Evolutionary conservation across 2,888 invertebrate species (phyloP).

Genomic region (Linnaemya vulpina): DNA sequence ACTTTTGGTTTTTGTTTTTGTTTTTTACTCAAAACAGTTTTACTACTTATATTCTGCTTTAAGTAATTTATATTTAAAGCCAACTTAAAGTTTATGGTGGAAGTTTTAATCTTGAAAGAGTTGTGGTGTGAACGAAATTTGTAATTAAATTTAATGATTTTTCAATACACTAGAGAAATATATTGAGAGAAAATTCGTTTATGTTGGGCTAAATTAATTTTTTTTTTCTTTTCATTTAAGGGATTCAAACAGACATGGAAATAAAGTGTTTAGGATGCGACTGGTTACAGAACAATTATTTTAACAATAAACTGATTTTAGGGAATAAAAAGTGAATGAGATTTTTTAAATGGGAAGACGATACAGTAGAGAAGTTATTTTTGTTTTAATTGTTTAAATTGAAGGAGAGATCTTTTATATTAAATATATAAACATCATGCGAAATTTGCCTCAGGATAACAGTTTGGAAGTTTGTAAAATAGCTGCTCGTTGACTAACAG

Average conservation of each 20-base stretch:
- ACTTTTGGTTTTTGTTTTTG: slow-evolving; percentile 20
- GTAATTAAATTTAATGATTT: slow-evolving; percentile 76
- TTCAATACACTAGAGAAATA: slow-evolving; percentile 72
- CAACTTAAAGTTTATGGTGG: slow-evolving; percentile 53
- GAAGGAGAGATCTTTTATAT: no score
- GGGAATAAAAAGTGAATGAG: not conserved
- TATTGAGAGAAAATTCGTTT: slow-evolving; percentile 47
- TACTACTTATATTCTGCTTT: slow-evolving; percentile 40
- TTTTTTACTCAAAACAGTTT: not conserved
- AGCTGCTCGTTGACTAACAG: no score
- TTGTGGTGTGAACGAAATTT: slow-evolving; percentile 61
- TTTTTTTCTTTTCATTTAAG: slow-evolving; percentile 47
- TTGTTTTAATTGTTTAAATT: no score
- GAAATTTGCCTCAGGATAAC: no score
- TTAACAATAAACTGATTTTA: not conserved
- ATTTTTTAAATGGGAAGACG: no score
- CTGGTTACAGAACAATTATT: not conserved
- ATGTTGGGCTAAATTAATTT: slow-evolving; percentile 45
- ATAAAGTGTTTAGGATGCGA: slow-evolving; percentile 8
- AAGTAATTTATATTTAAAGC: slow-evolving; percentile 64
- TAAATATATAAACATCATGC: no score
- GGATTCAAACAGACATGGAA: not conserved
- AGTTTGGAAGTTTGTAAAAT: no score
- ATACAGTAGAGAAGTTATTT: no score
- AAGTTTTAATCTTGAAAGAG: slow-evolving; percentile 26